phyloP scores from a whole-genome alignment of 2,888 invertebrate species.

The Metalampra italica region DNA sequence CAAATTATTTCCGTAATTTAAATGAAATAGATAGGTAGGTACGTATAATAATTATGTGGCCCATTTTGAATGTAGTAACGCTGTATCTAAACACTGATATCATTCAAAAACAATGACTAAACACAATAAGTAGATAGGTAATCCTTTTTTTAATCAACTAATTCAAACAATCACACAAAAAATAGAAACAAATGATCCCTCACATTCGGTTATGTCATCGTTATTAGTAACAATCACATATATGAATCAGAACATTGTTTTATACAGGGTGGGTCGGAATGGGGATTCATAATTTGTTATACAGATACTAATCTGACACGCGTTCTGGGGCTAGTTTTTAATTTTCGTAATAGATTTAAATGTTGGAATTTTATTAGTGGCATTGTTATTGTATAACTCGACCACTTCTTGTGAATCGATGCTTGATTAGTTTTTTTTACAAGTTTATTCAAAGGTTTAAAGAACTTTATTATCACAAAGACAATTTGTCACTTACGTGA shows the following conservation, averaged over 20 bases:
- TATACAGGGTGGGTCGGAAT: constrained; percentile 19
- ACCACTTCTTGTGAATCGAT: background rate
- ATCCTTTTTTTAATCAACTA: constrained; percentile 21
- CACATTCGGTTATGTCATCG: constrained; percentile 32
- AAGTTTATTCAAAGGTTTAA: too few species aligned
- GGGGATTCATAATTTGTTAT: constrained; percentile 30
- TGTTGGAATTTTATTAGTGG: constrained; percentile 21
- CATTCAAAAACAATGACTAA: constrained; percentile 8
- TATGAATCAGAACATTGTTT: constrained; percentile 17
- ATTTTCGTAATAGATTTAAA: constrained; percentile 61
- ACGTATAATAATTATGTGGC: too few species aligned
- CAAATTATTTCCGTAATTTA: too few species aligned
- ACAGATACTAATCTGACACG: constrained; percentile 39
- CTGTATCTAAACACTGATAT: too few species aligned
- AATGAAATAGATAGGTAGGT: too few species aligned
- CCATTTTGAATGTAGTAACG: too few species aligned
- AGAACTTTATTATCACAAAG: too few species aligned
- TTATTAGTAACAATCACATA: constrained; percentile 23
- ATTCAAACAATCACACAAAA: constrained; percentile 20
- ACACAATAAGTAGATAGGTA: constrained; percentile 6
- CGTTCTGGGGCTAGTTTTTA: constrained; percentile 41
- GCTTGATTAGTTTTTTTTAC: background rate
- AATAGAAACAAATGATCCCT: constrained; percentile 34
- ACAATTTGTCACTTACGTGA: too few species aligned
- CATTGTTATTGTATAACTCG: background rate